Conservation (phyloP, 2,888 invertebrate genomes). For the Drosophila demipolita region DNA sequence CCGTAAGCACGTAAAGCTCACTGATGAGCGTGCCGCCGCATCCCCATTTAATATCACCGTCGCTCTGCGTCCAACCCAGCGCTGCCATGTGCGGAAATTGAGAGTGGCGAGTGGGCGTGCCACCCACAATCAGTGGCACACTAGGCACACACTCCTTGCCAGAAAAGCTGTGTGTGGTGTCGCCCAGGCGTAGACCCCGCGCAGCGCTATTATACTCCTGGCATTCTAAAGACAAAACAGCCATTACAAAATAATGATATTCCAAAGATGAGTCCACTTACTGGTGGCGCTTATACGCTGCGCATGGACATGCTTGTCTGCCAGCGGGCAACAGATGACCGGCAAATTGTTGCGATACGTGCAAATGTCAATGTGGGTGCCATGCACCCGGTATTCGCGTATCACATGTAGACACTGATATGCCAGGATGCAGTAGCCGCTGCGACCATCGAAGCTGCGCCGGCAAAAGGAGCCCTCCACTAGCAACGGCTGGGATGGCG, state of each 20-base stretch:
- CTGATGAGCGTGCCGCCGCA: constrained; percentile 86
- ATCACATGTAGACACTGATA: constrained; percentile 82
- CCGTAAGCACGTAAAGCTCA: constrained; percentile 86
- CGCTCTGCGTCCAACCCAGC: constrained; percentile 82
- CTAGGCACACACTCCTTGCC: constrained; percentile 82
- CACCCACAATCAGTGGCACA: constrained; percentile 86
- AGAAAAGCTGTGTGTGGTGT: constrained; percentile 63
- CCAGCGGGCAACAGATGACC: constrained; percentile 84
- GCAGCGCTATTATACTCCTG: constrained; percentile 85
- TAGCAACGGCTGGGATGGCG: constrained; percentile 17
- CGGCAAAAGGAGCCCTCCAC: constrained; percentile 83
- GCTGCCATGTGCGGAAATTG: constrained; percentile 87
- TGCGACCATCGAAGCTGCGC: constrained; percentile 82
- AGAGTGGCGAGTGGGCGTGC: constrained; percentile 85
- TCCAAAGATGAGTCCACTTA: constrained; percentile 35
- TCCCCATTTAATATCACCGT: constrained; percentile 77
- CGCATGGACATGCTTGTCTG: constrained; percentile 73
- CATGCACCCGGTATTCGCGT: constrained; percentile 80
- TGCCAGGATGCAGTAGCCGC: constrained; percentile 83
- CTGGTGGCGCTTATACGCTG: constrained; percentile 82
- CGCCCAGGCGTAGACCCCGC: constrained; percentile 65
- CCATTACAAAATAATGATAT: not conserved
- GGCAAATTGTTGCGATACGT: constrained; percentile 82
- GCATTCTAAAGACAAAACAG: constrained; percentile 84
- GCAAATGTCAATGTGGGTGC: constrained; percentile 79